Percentiles rank a stretch among this genome's conserved stretches.
phyloP scores from a whole-genome alignment of 1,140 invertebrate species.

The Diorhabda carinulata region DNA sequence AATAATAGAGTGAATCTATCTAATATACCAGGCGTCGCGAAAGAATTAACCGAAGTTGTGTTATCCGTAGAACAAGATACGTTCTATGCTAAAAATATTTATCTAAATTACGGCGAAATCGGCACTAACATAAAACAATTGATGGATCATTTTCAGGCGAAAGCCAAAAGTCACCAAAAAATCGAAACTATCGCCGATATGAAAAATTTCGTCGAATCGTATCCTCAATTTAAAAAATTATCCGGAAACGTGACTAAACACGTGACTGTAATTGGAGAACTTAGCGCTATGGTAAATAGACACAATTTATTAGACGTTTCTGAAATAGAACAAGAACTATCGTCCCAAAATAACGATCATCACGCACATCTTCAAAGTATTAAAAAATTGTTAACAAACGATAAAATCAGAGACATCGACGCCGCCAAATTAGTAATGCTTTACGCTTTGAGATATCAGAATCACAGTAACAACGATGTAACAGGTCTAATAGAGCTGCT shows the following conservation, averaged over 20 bases:
- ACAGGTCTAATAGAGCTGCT: constrained; percentile 67
- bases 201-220: constrained; percentile 98
- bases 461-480: constrained; percentile 83
- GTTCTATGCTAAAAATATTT: constrained; percentile 95
- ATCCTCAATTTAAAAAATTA: constrained; percentile 99
- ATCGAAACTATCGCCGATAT: constrained; percentile 98
- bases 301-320: constrained; percentile 86
- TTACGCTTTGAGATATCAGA: constrained; percentile 90
- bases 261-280: constrained; percentile 91
- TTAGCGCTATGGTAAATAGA: constrained; percentile 78
- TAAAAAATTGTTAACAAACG: constrained; percentile 41
- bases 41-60: constrained; percentile 90
- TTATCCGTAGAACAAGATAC: constrained; percentile 94
- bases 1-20: constrained; percentile 94
- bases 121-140: constrained; percentile 94
- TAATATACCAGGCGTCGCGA: constrained; percentile 74
- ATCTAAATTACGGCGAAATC: constrained; percentile 97
- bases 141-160: constrained; percentile 97
- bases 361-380: constrained; percentile 60
- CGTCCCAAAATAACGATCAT: constrained; percentile 85
- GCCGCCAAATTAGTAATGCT: constrained; percentile 84
- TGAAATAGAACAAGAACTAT: constrained; percentile 94
- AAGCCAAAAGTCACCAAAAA: constrained; percentile 94
- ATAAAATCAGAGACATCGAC: constrained; percentile 71
- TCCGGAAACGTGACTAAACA: constrained; percentile 97